Percentiles rank a stretch among this genome's conserved stretches.
These are phyloP conservation scores for Aethina tumida DNA, from an alignment of 1,140 invertebrate genomes.

Conservation along the genomic window DNA sequence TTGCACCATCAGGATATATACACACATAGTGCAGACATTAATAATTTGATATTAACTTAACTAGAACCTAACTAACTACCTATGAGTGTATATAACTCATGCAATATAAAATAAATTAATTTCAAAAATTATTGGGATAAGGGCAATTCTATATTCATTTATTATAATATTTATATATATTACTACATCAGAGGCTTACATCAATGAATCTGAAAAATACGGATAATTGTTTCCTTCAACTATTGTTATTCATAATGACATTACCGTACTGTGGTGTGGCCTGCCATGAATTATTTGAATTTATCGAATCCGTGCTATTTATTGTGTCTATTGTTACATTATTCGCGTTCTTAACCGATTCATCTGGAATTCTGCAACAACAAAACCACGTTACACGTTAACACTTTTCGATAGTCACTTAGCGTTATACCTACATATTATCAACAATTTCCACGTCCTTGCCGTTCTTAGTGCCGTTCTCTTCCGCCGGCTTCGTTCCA, in stretches of 20 bases:
- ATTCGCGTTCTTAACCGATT: slow-evolving; percentile 47
- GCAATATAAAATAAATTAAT: slow-evolving; percentile 21
- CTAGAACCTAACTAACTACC: too few relatives aligned
- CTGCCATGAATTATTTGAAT: slow-evolving; percentile 39
- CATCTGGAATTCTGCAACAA: slow-evolving; percentile 37
- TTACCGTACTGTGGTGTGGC: slow-evolving; percentile 33
- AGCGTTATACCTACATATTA: slow-evolving; percentile 31
- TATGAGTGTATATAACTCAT: too few relatives aligned
- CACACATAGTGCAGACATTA: too few relatives aligned
- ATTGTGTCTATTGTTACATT: slow-evolving; percentile 35
- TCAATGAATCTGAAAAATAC: slow-evolving; percentile 29
- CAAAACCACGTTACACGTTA: slow-evolving; percentile 2
- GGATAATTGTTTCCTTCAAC: slow-evolving; percentile 21
- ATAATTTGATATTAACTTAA: too few relatives aligned
- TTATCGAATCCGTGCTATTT: slow-evolving; percentile 37
- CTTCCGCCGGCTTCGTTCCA: slow-evolving; percentile 26
- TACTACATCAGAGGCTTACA: slow-evolving; percentile 20
- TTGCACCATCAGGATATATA: too few relatives aligned
- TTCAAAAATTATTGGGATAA: slow-evolving; percentile 21
- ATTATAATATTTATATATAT: slow-evolving; percentile 16
- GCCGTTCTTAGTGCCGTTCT: slow-evolving; percentile 32
- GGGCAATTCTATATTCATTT: slow-evolving; percentile 18
- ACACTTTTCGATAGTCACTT: neutral
- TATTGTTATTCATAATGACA: slow-evolving; percentile 29
- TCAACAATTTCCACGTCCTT: slow-evolving; percentile 32